Conservation (phyloP, 1,140 invertebrate species). For the Helicorthomorpha holstii region DNA sequence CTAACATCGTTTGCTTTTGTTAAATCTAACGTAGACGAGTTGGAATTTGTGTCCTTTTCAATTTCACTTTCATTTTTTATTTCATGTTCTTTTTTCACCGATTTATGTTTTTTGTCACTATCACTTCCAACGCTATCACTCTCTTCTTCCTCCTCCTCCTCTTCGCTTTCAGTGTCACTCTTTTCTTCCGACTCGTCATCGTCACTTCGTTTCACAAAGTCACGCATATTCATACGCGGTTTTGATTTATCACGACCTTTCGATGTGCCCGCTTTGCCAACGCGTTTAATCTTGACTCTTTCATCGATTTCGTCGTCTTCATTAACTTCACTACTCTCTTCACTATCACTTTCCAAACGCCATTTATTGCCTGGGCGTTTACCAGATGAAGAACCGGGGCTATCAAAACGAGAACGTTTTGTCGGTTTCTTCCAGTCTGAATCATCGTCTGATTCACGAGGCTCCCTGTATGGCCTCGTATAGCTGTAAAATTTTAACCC, state of each 20-base stretch:
- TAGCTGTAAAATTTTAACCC: too few species aligned
- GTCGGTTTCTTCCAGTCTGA: constrained; percentile 2
- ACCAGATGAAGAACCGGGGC: neutral
- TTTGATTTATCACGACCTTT: constrained; percentile 12
- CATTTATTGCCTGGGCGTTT: neutral
- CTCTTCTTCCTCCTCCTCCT: constrained; percentile 4
- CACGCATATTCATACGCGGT: too few species aligned
- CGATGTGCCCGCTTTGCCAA: constrained; percentile 9
- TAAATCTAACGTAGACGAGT: too few species aligned
- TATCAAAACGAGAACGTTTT: neutral
- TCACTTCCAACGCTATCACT: constrained; percentile 7
- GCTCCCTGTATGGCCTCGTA: too few species aligned
- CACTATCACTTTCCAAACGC: constrained; percentile 4
- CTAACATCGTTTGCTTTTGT: too few species aligned
- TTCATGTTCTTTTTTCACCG: too few species aligned
- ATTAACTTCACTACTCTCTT: neutral
- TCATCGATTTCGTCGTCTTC: constrained; percentile 10
- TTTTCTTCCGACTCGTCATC: constrained; percentile 10
- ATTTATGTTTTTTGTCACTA: constrained; percentile 2
- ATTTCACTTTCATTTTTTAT: too few species aligned
- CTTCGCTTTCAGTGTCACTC: constrained; percentile 1
- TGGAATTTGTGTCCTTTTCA: too few species aligned
- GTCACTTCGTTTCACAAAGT: constrained; percentile 8
- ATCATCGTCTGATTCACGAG: constrained; percentile 1
- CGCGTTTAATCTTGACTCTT: constrained; percentile 11